Evolutionary conservation across 2,113 vertebrate species (phyloP), one percentile per base, ranked within the genome.

Genomic region (Halichoerus grypus): DNA sequence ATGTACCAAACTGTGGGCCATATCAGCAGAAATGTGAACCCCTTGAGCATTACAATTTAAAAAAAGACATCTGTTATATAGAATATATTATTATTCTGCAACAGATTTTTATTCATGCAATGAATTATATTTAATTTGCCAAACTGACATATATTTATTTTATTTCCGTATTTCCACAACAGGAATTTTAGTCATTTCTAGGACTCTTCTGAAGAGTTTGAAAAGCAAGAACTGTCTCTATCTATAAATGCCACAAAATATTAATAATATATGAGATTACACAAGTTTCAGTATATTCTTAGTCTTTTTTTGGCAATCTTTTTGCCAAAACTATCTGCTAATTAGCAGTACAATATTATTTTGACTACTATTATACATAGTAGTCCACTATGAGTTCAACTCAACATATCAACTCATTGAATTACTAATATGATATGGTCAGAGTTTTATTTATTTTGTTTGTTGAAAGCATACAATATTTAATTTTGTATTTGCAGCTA

Each of bases 401-500:
- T 46, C 46, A 67, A 19, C 65, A 53, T 76, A 51, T 39, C 6
- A 51, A 57, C 19, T 86, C n/a, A 93, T 3, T 39, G 16, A 72
- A 39, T 77, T 84, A 71, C 31, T 61, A 42, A 51, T 11, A 72
- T 59, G 21, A 57, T 69, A 51, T 4, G 4, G 18, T 51, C 13
- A 22, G 63, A 94, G 11, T 79, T 88, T 81, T 53, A 63, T 36
- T 95, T 67, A 4, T 92, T 93, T 84, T 67, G 5, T 94, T 93
- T 84, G 28, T 65, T 67, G 22, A 81, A 86, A 77, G 4, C 22
- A 57, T 16, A 33, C 0, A 26, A 15, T 69, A 46, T 63, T 76
- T 69, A 91, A 91, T 51, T 71, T 87, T 46, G 0, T 63, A 51
- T 65, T 33, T n/a, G 1, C 53, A 76, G 15, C 33, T 42, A 94